Evolutionary conservation across 1,140 invertebrate species (phyloP), one percentile per base, ranked within the genome.

Genomic region (Drosophila pruinosa): DNA sequence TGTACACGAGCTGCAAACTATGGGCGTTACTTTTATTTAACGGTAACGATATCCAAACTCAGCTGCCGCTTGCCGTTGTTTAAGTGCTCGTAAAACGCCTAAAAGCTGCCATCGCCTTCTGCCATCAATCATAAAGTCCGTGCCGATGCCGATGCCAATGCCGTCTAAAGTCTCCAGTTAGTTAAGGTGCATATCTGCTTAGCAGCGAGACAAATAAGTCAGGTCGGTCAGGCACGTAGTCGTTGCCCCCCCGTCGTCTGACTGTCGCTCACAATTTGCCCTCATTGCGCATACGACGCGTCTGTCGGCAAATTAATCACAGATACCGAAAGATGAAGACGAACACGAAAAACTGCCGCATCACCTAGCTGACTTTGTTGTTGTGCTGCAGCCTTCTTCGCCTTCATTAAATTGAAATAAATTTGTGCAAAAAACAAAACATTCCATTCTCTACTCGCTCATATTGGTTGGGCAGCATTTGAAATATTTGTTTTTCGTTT

Each of bases 221-320:
- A 59, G 74, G 57, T 74, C 43, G 45, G 75, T 58, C 53, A 63
- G 74, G 72, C 74, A 67, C 57, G 17, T 43, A 31, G 56, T 47
- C 22, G 19, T 19, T n/a, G n/a, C n/a, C n/a, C 50, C 12, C 19
- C 21, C 24, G 19, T 36, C n/a, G 22, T 31, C 47, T 56, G 36
- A 53, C 47, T 57, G 63, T 54, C 72, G 17, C 28, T 52, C 24
- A 28, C 36, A 31, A 74, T 74, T 78, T 78, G 71, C 53, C 26
- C 72, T 59, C 72, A 79, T 65, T 83, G 80, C 68, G 67, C 71
- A 83, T 79, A 79, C 80, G 80, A 58, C 58, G 67, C 79, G 59
- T 85, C 8, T 74, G 80, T 47, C 62, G 54, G 69, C 75, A 78
- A 72, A 88, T 85, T 81, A 85, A 86, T 85, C 81, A 85, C 80